Percentiles rank a stretch among this genome's conserved stretches.
phyloP scores from a whole-genome alignment of 2,113 vertebrate genomes.

The Pteronura brasiliensis region DNA sequence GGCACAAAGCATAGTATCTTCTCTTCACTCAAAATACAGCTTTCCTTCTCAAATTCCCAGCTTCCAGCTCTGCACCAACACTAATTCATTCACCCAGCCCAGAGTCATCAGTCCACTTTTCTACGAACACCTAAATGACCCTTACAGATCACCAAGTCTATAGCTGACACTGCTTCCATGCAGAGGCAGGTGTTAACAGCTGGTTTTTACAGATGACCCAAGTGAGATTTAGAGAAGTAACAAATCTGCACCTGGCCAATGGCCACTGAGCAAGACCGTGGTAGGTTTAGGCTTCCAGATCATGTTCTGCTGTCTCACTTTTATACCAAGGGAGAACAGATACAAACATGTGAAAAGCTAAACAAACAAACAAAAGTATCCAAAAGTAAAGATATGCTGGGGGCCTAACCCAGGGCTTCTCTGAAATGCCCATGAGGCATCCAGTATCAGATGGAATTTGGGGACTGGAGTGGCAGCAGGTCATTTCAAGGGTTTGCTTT shows the following conservation, averaged over 20 bases:
- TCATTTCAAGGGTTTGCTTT: not conserved
- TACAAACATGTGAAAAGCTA: not conserved
- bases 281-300: not conserved
- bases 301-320: not conserved
- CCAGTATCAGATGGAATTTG: not conserved
- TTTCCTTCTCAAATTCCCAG: not conserved
- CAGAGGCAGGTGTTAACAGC: accelerated
- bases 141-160: accelerated
- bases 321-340: not conserved
- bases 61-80: not conserved
- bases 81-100: not conserved
- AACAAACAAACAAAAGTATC: not conserved
- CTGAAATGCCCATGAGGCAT: not conserved
- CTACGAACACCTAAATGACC: not conserved
- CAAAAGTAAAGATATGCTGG: not conserved
- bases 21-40: not conserved
- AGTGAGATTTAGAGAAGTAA: not conserved
- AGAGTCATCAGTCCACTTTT: not conserved
- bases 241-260: accelerated
- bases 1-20: accelerated
- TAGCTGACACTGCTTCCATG: too few species aligned
- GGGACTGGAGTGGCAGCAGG: not conserved
- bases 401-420: not conserved
- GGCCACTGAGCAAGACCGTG: not conserved
- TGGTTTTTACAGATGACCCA: not conserved